Percentiles rank a stretch among this genome's conserved stretches.
Conservation (phyloP, 2,113 vertebrate genomes). For the Gasterosteus nipponicus region DNA sequence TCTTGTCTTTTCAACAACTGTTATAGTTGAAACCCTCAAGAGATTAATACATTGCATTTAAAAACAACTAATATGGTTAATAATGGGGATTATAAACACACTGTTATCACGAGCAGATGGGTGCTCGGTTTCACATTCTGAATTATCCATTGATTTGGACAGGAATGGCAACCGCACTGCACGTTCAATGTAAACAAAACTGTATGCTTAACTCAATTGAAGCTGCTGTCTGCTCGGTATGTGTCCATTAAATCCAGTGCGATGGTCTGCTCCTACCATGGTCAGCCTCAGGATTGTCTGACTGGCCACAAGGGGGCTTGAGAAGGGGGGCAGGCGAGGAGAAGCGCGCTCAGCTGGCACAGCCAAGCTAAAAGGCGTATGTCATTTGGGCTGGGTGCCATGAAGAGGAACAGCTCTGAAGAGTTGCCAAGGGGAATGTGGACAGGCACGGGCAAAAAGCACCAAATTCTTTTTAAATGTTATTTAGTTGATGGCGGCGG, state of each 20-base stretch:
- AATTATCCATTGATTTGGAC: not conserved
- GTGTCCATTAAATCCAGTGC: not conserved
- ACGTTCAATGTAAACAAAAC: constrained; percentile 36
- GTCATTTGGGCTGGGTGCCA: constrained; percentile 75
- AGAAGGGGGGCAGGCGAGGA: constrained; percentile 30
- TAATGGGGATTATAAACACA: not conserved
- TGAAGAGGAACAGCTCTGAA: constrained; percentile 71
- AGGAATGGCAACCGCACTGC: not conserved
- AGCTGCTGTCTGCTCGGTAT: constrained; percentile 24
- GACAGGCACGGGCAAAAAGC: constrained; percentile 63
- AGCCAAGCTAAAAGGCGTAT: constrained; percentile 59
- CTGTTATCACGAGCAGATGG: not conserved
- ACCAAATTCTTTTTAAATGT: constrained; percentile 79
- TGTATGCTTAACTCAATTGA: constrained; percentile 26
- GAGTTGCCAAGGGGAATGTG: not conserved
- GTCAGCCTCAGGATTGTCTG: constrained; percentile 45
- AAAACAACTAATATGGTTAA: constrained; percentile 35
- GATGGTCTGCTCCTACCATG: constrained; percentile 46
- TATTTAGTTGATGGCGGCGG: constrained; percentile 76
- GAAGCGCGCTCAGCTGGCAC: constrained; percentile 74
- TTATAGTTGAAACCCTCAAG: constrained; percentile 31
- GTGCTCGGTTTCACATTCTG: not conserved
- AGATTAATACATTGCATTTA: constrained; percentile 39
- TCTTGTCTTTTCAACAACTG: constrained; percentile 28
- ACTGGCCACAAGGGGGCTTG: constrained; percentile 24